Evolutionary conservation across 1,140 invertebrate species (phyloP).

Genomic region (Hyposmocoma kahamanoa): DNA sequence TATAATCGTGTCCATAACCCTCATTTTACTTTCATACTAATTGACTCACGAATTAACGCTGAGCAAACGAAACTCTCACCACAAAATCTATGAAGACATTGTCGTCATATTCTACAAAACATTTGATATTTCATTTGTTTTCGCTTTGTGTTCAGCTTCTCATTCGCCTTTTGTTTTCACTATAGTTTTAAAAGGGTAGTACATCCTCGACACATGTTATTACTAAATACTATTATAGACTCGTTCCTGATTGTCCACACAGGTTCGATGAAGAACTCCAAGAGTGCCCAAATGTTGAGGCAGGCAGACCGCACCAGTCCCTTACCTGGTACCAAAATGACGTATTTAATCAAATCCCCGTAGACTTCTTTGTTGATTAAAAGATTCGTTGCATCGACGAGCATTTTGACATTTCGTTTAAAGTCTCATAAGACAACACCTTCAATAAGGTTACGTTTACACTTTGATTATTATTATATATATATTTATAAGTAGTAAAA

Average conservation of each 20-base stretch:
- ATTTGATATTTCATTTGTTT: not conserved
- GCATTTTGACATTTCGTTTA: conserved; percentile 30
- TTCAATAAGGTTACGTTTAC: too few species aligned
- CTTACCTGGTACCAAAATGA: conserved; percentile 66
- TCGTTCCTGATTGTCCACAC: conserved; percentile 62
- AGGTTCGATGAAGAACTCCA: conserved; percentile 72
- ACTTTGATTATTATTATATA: too few species aligned
- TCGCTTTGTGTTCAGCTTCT: not conserved
- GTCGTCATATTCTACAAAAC: not conserved
- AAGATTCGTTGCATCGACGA: conserved; percentile 34
- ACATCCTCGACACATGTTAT: too few species aligned
- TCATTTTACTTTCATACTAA: too few species aligned
- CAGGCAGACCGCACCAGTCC: conserved; percentile 73
- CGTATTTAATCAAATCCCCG: conserved; percentile 53
- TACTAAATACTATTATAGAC: conserved; percentile 44
- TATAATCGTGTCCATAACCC: too few species aligned
- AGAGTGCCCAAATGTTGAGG: conserved; percentile 73
- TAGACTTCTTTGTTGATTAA: conserved; percentile 36
- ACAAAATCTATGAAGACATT: not conserved
- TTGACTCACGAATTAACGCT: not conserved
- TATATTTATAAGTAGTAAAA: too few species aligned
- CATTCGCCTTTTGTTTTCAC: not conserved
- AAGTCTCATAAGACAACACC: conserved; percentile 20
- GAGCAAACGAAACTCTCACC: not conserved
- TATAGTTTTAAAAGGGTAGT: not conserved